Evolutionary conservation across 2,797 vertebrate genomes (phyloP).

Genomic region (Cichlasoma orientale): DNA sequence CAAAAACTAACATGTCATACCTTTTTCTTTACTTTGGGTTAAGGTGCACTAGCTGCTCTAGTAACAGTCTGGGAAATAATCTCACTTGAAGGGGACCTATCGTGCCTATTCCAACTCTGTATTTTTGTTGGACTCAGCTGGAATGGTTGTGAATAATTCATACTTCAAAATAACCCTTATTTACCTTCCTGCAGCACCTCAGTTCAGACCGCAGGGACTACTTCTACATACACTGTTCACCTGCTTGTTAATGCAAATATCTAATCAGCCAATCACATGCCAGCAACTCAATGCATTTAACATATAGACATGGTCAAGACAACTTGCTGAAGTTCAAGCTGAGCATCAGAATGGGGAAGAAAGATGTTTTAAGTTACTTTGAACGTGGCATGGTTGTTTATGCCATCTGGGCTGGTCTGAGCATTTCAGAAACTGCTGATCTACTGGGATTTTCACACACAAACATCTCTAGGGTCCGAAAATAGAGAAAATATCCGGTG

Average conservation of each 20-base stretch:
- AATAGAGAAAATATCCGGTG: not conserved
- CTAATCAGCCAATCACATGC: not conserved
- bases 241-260: not conserved
- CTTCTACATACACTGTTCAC: not conserved
- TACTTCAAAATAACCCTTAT: not conserved
- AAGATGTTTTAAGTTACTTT: no score
- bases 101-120: not conserved
- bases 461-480: not conserved
- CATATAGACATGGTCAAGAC: no score
- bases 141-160: not conserved
- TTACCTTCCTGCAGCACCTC: not conserved
- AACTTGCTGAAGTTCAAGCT: no score
- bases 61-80: not conserved
- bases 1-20: not conserved
- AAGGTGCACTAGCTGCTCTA: not conserved
- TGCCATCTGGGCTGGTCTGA: not conserved
- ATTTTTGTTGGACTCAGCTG: not conserved
- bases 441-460: not conserved
- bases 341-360: no score
- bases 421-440: not conserved
- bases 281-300: no score
- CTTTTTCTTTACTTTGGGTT: not conserved
- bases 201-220: not conserved
- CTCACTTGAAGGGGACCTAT: not conserved
- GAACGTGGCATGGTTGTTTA: not conserved